Conservation (phyloP, 2,888 invertebrate species). For the Idaea straminata region DNA sequence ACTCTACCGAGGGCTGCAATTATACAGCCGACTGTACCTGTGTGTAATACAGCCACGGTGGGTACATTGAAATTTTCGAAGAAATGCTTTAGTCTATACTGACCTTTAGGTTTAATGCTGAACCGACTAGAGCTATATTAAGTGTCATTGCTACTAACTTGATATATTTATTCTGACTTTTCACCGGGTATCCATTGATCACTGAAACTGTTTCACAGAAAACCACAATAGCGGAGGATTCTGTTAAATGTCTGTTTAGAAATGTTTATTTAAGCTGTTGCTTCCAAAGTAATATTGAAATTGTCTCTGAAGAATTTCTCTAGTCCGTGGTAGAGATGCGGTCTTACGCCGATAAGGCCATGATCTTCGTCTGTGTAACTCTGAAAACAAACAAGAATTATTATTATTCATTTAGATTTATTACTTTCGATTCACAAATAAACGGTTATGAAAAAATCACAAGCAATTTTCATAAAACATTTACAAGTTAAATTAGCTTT, state of each 20-base stretch:
- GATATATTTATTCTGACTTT: too few species aligned
- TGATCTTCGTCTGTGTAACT: constrained; percentile 97
- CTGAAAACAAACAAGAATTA: constrained; percentile 75
- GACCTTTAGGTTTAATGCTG: too few species aligned
- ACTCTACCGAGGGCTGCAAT: too few species aligned
- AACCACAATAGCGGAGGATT: neutral
- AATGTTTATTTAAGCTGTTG: neutral
- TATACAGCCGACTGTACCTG: too few species aligned
- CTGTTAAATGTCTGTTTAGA: neutral
- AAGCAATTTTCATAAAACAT: too few species aligned
- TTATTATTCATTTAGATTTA: constrained; percentile 5
- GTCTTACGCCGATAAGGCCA: constrained; percentile 88
- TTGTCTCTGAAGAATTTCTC: constrained; percentile 86
- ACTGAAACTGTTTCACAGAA: constrained; percentile 12
- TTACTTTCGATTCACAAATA: neutral
- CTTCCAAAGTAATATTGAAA: neutral
- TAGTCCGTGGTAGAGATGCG: constrained; percentile 93
- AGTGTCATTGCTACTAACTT: too few species aligned
- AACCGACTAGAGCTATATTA: constrained; percentile 10
- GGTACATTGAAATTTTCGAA: too few species aligned
- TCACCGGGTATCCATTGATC: neutral
- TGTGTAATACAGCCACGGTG: too few species aligned
- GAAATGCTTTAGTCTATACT: too few species aligned
- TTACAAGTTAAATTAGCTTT: too few species aligned
- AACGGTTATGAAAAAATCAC: too few species aligned